A percentile compares a stretch with the other conserved stretches of the same genome.
These are phyloP conservation scores for Oligia latruncula DNA, from an alignment of 2,888 invertebrate genomes.

Conservation along the genomic window DNA sequence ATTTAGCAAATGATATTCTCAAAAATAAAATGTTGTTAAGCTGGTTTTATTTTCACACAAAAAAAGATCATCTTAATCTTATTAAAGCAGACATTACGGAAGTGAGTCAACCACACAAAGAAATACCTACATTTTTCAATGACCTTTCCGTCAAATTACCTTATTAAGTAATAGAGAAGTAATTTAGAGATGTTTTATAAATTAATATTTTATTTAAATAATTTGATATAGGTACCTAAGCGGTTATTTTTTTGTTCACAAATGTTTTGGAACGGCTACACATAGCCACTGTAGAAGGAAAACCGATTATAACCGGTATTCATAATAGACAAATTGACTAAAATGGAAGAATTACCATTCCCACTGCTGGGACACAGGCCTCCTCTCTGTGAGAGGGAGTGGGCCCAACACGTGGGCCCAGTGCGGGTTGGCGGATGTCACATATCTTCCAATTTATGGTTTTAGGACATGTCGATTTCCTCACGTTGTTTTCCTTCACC, in stretches of 20 bases:
- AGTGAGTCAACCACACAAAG: slow-evolving; percentile 51
- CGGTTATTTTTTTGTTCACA: neutral
- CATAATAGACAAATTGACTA: neutral
- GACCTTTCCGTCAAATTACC: slow-evolving; percentile 60
- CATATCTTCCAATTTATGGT: neutral
- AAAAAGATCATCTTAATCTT: slow-evolving; percentile 38
- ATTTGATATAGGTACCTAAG: slow-evolving; percentile 10
- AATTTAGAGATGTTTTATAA: slow-evolving; percentile 33
- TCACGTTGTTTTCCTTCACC: neutral
- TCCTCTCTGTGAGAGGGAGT: neutral
- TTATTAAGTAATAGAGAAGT: slow-evolving; percentile 56
- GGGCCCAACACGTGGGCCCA: neutral
- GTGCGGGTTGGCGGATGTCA: neutral
- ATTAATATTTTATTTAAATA: slow-evolving; percentile 28
- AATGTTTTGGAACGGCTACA: neutral
- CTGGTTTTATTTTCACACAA: slow-evolving; percentile 37
- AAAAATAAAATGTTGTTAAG: slow-evolving; percentile 10
- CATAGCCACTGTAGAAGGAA: neutral
- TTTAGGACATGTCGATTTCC: neutral
- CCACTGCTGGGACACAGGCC: neutral
- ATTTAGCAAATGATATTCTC: neutral
- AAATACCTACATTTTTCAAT: slow-evolving; percentile 53
- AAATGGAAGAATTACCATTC: neutral
- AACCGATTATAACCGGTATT: neutral
- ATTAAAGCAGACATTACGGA: slow-evolving; percentile 52